Conservation (phyloP, 2,113 vertebrate genomes). For the Oncorhynchus keta region DNA sequence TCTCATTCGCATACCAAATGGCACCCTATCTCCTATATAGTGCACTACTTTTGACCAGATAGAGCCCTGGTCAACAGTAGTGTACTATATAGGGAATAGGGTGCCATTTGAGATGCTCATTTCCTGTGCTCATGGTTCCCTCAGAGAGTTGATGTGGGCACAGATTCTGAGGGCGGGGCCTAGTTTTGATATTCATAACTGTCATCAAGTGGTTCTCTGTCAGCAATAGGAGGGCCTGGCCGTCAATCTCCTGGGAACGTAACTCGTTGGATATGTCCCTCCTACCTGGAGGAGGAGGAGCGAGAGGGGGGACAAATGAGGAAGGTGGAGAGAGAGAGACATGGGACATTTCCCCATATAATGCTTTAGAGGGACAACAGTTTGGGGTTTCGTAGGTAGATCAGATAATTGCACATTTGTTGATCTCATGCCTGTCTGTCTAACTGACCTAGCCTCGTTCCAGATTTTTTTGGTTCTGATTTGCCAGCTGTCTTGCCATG, state of each 20-base stretch:
- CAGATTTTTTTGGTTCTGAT: too few relatives aligned
- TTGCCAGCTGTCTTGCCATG: too few relatives aligned
- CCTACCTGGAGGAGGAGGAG: conserved; percentile 75
- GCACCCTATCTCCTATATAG: too few relatives aligned
- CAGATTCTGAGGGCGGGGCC: conserved; percentile 92
- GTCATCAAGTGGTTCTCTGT: conserved; percentile 94
- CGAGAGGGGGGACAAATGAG: not conserved
- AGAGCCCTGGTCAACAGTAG: too few relatives aligned
- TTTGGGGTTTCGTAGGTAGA: not conserved
- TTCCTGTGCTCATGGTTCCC: conserved; percentile 70
- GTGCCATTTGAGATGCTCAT: too few relatives aligned
- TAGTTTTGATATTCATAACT: conserved; percentile 92
- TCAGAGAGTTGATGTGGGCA: conserved; percentile 88
- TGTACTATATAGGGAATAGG: too few relatives aligned
- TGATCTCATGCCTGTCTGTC: too few relatives aligned
- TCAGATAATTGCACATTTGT: not conserved
- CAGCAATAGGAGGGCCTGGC: conserved; percentile 88
- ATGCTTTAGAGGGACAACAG: not conserved
- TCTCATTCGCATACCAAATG: too few relatives aligned
- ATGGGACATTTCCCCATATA: not conserved
- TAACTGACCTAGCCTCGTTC: too few relatives aligned
- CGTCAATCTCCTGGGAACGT: conserved; percentile 90
- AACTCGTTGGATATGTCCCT: conserved; percentile 86
- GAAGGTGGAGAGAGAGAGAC: too few relatives aligned
- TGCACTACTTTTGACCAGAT: too few relatives aligned